Percentiles rank a stretch among this genome's conserved stretches.
Conservation (phyloP, 2,113 vertebrate genomes). For the Gallinago paraguaiae region DNA sequence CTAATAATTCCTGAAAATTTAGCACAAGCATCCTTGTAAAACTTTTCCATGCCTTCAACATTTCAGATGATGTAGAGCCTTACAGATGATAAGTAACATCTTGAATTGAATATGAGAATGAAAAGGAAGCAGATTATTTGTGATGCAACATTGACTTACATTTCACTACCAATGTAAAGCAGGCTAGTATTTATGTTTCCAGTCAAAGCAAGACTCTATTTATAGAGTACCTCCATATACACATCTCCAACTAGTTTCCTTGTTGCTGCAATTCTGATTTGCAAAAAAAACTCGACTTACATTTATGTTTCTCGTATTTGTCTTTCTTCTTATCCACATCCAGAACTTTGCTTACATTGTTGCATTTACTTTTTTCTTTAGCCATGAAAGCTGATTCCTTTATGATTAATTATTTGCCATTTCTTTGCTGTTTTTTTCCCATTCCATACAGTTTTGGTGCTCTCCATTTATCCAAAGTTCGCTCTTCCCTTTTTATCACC, state of each 20-base stretch:
- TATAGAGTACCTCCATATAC: not conserved
- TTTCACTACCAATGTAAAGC: not conserved
- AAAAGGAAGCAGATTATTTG: not conserved
- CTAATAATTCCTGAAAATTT: not conserved
- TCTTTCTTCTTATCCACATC: not conserved
- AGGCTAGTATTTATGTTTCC: not conserved
- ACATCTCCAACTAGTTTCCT: not conserved
- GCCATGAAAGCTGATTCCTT: not conserved
- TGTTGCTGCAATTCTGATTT: not conserved
- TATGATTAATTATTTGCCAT: not conserved
- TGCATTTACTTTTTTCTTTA: not conserved
- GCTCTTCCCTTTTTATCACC: not conserved
- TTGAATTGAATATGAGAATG: not conserved
- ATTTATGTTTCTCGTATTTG: not conserved
- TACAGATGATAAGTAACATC: not conserved
- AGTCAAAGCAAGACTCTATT: not conserved
- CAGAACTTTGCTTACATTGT: not conserved
- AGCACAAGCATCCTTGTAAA: not conserved
- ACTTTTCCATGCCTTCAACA: not conserved
- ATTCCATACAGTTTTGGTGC: not conserved
- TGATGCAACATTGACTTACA: not conserved
- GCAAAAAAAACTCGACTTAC: not conserved
- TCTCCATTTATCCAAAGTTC: not conserved
- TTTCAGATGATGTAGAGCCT: not conserved
- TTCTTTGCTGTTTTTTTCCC: not conserved